phyloP scores from a whole-genome alignment of 2,888 invertebrate genomes.

The Lissonota sp. region DNA sequence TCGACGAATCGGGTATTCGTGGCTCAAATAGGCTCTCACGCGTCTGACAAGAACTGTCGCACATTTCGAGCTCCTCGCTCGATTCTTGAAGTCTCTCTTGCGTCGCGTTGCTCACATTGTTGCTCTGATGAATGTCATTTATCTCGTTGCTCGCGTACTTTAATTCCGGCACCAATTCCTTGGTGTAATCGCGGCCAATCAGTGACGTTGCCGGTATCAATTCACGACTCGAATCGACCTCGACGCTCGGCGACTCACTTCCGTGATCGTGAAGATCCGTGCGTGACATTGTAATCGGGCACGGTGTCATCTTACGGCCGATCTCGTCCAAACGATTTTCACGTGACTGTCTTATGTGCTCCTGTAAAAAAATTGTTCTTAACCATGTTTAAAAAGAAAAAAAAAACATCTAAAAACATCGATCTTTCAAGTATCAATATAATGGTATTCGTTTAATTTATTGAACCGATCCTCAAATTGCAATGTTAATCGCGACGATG shows the following conservation, averaged over 20 bases:
- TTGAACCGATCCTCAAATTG: too few relatives aligned
- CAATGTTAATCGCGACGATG: too few relatives aligned
- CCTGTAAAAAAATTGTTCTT: slow-evolving; percentile 83
- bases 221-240: slow-evolving; percentile 78
- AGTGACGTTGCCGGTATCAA: slow-evolving; percentile 72
- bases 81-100: slow-evolving; percentile 81
- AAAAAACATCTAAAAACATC: too few relatives aligned
- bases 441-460: too few relatives aligned
- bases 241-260: slow-evolving; percentile 80
- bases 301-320: slow-evolving; percentile 83
- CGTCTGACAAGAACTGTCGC: slow-evolving; percentile 93
- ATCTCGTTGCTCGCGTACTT: slow-evolving; percentile 73
- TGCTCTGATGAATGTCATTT: slow-evolving; percentile 82
- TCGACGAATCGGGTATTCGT: slow-evolving; percentile 75
- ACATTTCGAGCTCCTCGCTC: slow-evolving; percentile 86
- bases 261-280: slow-evolving; percentile 76
- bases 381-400: too few relatives aligned
- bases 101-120: slow-evolving; percentile 82
- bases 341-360: slow-evolving; percentile 91
- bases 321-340: slow-evolving; percentile 91
- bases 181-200: slow-evolving; percentile 66
- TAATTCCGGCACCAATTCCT: slow-evolving; percentile 76
- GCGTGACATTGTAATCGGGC: slow-evolving; percentile 75
- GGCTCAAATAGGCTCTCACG: slow-evolving; percentile 90
- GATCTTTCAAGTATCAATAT: too few relatives aligned